These are phyloP conservation scores for Suillia variegata DNA, from an alignment of 2,888 invertebrate genomes.

Conservation along the genomic window DNA sequence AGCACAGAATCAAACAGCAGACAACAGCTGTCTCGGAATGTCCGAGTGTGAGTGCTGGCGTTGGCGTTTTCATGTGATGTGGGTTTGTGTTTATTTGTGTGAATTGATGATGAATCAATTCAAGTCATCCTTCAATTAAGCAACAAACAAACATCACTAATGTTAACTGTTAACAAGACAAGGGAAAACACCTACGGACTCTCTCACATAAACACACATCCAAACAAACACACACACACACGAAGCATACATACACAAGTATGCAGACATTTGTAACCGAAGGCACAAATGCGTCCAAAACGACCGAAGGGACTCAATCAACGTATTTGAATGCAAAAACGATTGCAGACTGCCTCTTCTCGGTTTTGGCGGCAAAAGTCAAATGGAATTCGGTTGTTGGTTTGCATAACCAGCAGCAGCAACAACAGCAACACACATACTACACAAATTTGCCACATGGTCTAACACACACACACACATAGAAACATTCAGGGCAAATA, in stretches of 20 bases:
- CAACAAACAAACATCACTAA: constrained; percentile 12
- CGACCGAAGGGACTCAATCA: neutral
- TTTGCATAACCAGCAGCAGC: neutral
- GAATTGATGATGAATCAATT: constrained; percentile 11
- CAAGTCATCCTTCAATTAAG: constrained; percentile 14
- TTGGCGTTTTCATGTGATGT: too few species aligned
- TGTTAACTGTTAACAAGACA: constrained; percentile 11
- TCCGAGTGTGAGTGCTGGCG: constrained; percentile 6
- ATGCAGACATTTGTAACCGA: neutral
- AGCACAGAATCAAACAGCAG: constrained; percentile 5
- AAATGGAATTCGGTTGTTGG: neutral
- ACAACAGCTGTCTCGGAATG: too few species aligned
- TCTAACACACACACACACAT: neutral
- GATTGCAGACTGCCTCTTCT: neutral
- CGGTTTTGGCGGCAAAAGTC: constrained; percentile 3
- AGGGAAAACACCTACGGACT: constrained; percentile 7
- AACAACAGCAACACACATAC: neutral
- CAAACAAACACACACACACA: neutral
- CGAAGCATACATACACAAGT: neutral
- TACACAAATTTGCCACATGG: too few species aligned
- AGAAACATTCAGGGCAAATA: neutral
- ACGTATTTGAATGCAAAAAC: neutral
- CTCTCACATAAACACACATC: too few species aligned
- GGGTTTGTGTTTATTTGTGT: neutral
- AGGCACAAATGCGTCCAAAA: neutral